Evolutionary conservation across 2,797 vertebrate genomes (phyloP).

Genomic region (Lepus townsendii): DNA sequence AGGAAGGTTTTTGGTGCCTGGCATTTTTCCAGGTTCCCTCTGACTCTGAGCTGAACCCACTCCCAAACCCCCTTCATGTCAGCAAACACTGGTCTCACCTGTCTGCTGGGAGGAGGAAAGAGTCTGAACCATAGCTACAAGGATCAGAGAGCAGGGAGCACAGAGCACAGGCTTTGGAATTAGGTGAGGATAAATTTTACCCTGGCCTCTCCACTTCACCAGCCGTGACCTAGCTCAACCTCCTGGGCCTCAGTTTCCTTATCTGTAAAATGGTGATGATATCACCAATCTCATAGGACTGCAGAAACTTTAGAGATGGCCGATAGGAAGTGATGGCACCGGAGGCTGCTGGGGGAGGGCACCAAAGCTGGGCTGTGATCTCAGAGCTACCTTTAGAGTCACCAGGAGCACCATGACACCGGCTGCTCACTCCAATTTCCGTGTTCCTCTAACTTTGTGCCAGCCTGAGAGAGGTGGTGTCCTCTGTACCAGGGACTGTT

Average conservation of each 20-base stretch:
- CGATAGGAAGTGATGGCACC: background rate
- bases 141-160: background rate
- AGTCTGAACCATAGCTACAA: background rate
- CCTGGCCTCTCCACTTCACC: background rate
- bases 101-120: background rate
- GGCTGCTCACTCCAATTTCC: background rate
- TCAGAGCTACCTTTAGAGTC: background rate
- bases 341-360: background rate
- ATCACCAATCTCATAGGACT: background rate
- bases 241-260: slow-evolving; percentile 15
- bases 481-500: background rate
- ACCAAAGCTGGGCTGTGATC: background rate
- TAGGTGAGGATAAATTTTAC: background rate
- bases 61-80: background rate
- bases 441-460: background rate
- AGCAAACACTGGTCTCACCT: background rate
- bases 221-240: background rate
- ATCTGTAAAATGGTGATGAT: background rate
- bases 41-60: background rate
- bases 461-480: background rate
- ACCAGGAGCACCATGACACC: background rate
- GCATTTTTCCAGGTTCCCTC: background rate
- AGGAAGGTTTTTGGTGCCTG: background rate
- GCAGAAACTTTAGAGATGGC: background rate
- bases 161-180: background rate